These are phyloP conservation scores for Drosophila affinis DNA, from an alignment of 2,888 invertebrate species.

Conservation along the genomic window DNA sequence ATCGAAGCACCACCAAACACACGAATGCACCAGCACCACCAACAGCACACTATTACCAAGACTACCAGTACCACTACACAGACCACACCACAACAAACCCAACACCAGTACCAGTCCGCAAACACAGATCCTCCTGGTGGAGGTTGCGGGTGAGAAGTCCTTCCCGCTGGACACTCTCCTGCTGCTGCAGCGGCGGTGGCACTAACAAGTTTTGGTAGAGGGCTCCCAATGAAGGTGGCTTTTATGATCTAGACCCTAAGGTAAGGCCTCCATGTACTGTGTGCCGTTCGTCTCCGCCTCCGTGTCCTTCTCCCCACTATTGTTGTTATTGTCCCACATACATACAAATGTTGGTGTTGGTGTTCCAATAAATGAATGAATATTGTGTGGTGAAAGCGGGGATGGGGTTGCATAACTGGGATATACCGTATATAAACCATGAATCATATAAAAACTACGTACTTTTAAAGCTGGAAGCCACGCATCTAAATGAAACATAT, in stretches of 20 bases:
- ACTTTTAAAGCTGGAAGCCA: slow-evolving; percentile 18
- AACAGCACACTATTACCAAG: slow-evolving; percentile 40
- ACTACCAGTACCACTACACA: slow-evolving; percentile 53
- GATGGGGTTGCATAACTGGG: slow-evolving; percentile 3
- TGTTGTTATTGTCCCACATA: slow-evolving; percentile 8
- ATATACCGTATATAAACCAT: not conserved
- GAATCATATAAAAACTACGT: slow-evolving; percentile 17
- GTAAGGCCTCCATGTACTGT: slow-evolving; percentile 49
- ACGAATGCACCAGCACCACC: not conserved
- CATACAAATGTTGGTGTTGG: slow-evolving; percentile 32
- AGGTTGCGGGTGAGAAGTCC: slow-evolving; percentile 25
- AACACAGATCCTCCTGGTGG: slow-evolving; percentile 30
- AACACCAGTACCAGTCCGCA: slow-evolving; percentile 7
- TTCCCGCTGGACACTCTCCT: slow-evolving; percentile 66
- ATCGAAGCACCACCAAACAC: slow-evolving; percentile 52
- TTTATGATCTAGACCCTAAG: slow-evolving; percentile 65
- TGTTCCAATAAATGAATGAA: slow-evolving; percentile 22
- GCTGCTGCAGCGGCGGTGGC: slow-evolving; percentile 55
- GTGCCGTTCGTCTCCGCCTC: not conserved
- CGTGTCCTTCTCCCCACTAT: not conserved
- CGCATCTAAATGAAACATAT: not conserved
- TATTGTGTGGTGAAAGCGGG: slow-evolving; percentile 16
- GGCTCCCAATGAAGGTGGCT: slow-evolving; percentile 53
- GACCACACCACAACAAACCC: slow-evolving; percentile 28
- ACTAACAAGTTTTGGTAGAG: slow-evolving; percentile 66